Conservation (phyloP, 1,140 invertebrate genomes). For the Lysiphlebus fabarum region DNA sequence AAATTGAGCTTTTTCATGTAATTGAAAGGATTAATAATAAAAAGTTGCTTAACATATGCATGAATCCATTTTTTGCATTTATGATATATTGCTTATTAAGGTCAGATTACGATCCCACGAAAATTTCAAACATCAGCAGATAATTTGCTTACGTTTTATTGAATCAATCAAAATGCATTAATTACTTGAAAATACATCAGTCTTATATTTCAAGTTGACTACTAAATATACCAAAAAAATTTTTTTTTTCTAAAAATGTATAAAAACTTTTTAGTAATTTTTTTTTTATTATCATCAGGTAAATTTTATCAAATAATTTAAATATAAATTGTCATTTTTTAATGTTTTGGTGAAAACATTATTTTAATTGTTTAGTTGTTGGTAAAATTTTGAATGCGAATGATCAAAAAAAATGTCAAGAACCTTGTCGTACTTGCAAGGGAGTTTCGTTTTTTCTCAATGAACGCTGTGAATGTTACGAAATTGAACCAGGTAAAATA, state of each 20-base stretch:
- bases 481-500: constrained; percentile 22
- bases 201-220: too few species aligned
- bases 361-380: constrained; percentile 6
- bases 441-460: constrained; percentile 22
- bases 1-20: too few species aligned
- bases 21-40: too few species aligned
- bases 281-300: neutral
- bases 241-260: too few species aligned
- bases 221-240: too few species aligned
- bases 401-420: constrained; percentile 23
- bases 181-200: neutral
- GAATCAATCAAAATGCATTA: neutral
- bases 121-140: neutral
- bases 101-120: neutral
- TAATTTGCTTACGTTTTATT: neutral
- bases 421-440: constrained; percentile 25
- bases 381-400: constrained; percentile 17
- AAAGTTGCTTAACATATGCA: too few species aligned
- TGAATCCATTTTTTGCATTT: too few species aligned
- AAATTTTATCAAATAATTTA: neutral
- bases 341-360: too few species aligned
- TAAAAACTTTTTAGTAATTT: neutral
- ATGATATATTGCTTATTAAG: too few species aligned
- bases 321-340: neutral
- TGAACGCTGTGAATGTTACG: constrained; percentile 28